These are phyloP conservation scores for Sphaerophoria rueppellii DNA, from an alignment of 2,888 invertebrate species.

Conservation along the genomic window DNA sequence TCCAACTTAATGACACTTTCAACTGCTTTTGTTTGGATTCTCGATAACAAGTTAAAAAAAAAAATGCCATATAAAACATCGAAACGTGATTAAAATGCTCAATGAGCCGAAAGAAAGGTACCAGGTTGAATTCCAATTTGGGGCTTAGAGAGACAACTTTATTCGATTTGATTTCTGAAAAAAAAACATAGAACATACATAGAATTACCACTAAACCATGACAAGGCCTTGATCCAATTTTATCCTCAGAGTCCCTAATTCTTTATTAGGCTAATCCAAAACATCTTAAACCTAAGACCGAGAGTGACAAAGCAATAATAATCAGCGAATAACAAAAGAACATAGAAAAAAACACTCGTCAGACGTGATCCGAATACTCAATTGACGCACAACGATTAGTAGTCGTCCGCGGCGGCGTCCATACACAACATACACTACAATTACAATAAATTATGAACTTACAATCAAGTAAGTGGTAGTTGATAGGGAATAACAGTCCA, in stretches of 20 bases:
- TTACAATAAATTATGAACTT: conserved; percentile 46
- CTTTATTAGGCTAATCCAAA: neutral
- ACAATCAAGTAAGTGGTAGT: conserved; percentile 14
- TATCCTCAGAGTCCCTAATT: neutral
- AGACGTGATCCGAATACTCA: conserved; percentile 4
- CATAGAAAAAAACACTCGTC: neutral
- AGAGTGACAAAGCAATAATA: neutral
- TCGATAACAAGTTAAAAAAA: neutral
- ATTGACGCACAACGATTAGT: neutral
- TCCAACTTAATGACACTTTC: conserved; percentile 4
- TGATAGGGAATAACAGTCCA: neutral
- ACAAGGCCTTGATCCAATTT: neutral
- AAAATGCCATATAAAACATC: neutral
- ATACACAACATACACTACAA: conserved; percentile 32
- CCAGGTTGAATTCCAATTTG: too few relatives aligned
- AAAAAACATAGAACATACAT: neutral
- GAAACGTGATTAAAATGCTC: neutral
- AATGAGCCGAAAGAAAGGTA: neutral
- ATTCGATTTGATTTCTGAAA: neutral
- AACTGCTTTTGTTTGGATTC: neutral
- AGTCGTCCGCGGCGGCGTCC: neutral
- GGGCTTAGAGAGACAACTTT: too few relatives aligned
- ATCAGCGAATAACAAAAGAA: neutral
- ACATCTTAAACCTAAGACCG: neutral
- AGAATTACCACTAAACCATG: neutral